A percentile compares a stretch with the other conserved stretches of the same genome.
phyloP scores from a whole-genome alignment of 2,888 invertebrate genomes.

The Steinernema carpocapsae region DNA sequence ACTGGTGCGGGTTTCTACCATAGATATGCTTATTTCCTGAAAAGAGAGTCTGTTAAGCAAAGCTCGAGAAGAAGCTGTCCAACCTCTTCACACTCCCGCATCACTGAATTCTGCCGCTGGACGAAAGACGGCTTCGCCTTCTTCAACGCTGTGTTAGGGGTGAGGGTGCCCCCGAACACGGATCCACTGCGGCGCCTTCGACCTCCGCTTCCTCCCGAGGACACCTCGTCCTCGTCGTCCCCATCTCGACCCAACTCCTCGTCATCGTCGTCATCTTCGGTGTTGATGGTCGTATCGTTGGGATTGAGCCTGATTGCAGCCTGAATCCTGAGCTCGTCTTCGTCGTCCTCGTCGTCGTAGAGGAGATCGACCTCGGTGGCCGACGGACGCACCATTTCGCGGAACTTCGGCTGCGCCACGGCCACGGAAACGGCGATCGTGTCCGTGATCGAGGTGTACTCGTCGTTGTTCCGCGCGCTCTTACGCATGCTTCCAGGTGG shows the following conservation, averaged over 20 bases:
- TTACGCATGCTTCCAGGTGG: conserved; percentile 37
- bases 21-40: conserved; percentile 2
- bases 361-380: conserved; percentile 14
- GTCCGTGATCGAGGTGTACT: conserved; percentile 68
- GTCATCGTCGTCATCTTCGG: conserved; percentile 54
- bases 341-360: background rate
- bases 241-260: conserved; percentile 55
- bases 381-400: background rate
- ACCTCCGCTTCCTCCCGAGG: conserved; percentile 21
- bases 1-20: background rate
- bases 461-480: conserved; percentile 56
- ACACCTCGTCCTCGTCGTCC: conserved; percentile 50
- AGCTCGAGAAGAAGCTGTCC: background rate
- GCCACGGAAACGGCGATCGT: conserved; percentile 47
- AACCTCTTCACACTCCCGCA: conserved; percentile 47
- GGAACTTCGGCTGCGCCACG: background rate
- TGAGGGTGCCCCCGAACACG: background rate
- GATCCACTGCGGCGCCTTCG: conserved; percentile 22
- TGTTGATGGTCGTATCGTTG: conserved; percentile 16
- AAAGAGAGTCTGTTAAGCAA: background rate
- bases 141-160: conserved; percentile 42
- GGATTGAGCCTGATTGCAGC: background rate
- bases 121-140: conserved; percentile 44
- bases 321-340: conserved; percentile 1
- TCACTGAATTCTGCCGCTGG: conserved; percentile 40